Evolutionary conservation across 2,113 vertebrate species (phyloP).

Genomic region (Copsychus sechellarum): DNA sequence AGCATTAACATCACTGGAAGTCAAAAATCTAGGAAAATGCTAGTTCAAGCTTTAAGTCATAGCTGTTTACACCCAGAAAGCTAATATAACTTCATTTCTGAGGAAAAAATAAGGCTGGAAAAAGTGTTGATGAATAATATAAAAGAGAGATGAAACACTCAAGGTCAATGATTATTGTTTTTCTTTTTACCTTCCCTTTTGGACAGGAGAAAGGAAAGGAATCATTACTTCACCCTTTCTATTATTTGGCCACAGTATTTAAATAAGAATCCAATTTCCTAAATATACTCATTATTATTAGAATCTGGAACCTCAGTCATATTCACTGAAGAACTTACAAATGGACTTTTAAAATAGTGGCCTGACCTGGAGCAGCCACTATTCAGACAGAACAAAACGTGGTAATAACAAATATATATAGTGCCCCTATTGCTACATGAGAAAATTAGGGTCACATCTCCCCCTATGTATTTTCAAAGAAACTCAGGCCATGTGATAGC

Average conservation of each 20-base stretch:
- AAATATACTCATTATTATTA: not conserved
- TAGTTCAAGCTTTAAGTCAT: not conserved
- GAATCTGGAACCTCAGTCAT: not conserved
- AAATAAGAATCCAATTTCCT: not conserved
- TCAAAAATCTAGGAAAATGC: not conserved
- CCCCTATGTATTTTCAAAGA: not conserved
- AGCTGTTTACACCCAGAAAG: not conserved
- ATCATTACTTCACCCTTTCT: not conserved
- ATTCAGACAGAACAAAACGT: not conserved
- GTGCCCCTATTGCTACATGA: not conserved
- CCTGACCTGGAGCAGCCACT: not conserved
- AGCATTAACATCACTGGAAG: not conserved
- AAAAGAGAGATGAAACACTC: not conserved
- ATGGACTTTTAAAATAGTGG: not conserved
- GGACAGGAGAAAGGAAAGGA: too few species aligned
- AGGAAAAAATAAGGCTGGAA: not conserved
- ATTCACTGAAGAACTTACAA: not conserved
- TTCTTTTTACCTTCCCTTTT: not conserved
- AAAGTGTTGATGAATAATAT: not conserved
- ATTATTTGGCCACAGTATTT: not conserved
- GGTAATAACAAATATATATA: not conserved
- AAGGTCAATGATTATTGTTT: not conserved
- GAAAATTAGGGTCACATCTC: not conserved
- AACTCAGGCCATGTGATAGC: not conserved
- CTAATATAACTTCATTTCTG: not conserved